Percentiles rank a stretch among this genome's conserved stretches.
Evolutionary conservation across 2,888 invertebrate genomes (phyloP).

Genomic region (Camptogramma bilineatum): DNA sequence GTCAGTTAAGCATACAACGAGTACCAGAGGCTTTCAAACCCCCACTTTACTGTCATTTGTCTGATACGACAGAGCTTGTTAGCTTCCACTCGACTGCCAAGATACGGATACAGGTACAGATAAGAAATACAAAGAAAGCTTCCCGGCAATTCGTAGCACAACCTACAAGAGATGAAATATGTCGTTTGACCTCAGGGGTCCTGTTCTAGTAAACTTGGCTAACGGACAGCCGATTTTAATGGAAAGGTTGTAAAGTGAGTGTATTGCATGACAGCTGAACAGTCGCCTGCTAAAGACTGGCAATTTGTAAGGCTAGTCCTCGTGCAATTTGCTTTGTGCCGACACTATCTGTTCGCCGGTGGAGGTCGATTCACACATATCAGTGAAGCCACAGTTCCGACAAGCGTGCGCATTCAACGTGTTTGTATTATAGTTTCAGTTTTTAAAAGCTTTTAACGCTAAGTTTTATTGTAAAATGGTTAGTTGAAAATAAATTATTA

Average conservation of each 20-base stretch:
- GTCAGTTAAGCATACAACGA: slow-evolving; percentile 11
- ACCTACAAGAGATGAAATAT: slow-evolving; percentile 6
- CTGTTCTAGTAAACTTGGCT: slow-evolving; percentile 31
- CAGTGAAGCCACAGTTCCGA: too few relatives aligned
- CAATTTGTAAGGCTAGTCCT: neutral
- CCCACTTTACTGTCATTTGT: slow-evolving; percentile 32
- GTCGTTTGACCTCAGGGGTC: slow-evolving; percentile 13
- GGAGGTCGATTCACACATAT: too few relatives aligned
- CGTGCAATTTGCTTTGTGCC: neutral
- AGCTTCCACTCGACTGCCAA: slow-evolving; percentile 28
- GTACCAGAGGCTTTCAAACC: slow-evolving; percentile 28
- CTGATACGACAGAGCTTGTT: slow-evolving; percentile 29
- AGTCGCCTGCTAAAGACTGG: neutral
- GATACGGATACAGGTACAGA: slow-evolving; percentile 32
- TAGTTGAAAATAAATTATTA: too few relatives aligned
- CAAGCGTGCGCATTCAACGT: too few relatives aligned
- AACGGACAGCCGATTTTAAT: slow-evolving; percentile 21
- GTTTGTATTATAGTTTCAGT: neutral
- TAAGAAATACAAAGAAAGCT: slow-evolving; percentile 29
- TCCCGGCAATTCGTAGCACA: slow-evolving; percentile 14
- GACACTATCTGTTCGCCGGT: neutral
- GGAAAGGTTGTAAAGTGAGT: slow-evolving; percentile 11
- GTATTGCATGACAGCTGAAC: slow-evolving; percentile 16
- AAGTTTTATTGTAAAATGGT: too few relatives aligned
- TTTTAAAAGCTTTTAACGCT: neutral